Evolutionary conservation across 2,113 vertebrate genomes (phyloP).

Genomic region (Tyto alba): DNA sequence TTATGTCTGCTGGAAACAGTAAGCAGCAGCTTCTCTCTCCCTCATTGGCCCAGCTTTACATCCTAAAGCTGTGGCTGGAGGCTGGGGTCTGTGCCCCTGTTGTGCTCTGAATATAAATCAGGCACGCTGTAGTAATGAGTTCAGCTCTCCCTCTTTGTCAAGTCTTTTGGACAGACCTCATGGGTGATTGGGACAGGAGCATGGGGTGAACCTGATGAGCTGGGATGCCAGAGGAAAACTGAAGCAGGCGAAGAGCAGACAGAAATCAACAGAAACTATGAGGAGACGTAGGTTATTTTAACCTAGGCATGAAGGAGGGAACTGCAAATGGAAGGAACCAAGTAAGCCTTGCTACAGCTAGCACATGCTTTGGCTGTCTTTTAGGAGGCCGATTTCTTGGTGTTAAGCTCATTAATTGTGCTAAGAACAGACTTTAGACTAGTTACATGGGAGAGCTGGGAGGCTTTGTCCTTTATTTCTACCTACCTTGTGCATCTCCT

Average conservation of each 20-base stretch:
- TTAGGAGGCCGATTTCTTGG: neutral
- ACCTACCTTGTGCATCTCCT: neutral
- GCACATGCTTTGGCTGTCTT: neutral
- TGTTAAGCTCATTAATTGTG: neutral
- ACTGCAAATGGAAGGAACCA: neutral
- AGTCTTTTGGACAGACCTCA: accelerated
- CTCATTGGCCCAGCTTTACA: neutral
- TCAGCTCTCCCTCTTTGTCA: neutral
- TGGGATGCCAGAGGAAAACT: neutral
- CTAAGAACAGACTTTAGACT: neutral
- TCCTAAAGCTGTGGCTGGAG: slow-evolving; percentile 9
- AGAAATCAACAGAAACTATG: neutral
- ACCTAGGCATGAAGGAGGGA: neutral
- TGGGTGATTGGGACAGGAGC: neutral
- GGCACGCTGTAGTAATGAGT: neutral
- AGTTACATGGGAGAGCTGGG: neutral
- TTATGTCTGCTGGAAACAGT: slow-evolving; percentile 35
- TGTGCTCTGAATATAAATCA: neutral
- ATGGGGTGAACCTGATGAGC: neutral
- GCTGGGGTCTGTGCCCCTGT: neutral
- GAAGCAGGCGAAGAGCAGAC: neutral
- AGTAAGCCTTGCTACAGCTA: neutral
- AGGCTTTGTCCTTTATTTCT: neutral
- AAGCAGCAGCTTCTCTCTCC: neutral
- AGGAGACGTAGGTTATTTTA: neutral